Evolutionary conservation across 2,888 invertebrate genomes (phyloP).

Genomic region (Nysson spinosus): DNA sequence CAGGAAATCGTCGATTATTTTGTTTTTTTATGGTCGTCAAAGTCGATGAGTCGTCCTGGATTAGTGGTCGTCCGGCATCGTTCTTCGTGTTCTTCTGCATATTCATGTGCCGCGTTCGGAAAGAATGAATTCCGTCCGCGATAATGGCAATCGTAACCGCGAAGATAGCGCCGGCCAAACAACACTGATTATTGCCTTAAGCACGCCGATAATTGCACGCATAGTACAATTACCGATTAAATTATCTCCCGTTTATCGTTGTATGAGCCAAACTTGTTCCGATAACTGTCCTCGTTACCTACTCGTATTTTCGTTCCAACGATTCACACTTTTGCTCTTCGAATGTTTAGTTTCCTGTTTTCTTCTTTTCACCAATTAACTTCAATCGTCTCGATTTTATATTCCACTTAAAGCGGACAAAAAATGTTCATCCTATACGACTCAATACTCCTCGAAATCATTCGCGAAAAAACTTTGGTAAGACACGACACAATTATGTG

Average conservation of each 20-base stretch:
- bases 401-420: no score
- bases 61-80: neutral
- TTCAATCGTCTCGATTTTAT: no score
- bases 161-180: slow-evolving; percentile 9
- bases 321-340: neutral
- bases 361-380: no score
- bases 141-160: slow-evolving; percentile 6
- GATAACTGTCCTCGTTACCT: neutral
- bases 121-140: slow-evolving; percentile 10
- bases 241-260: neutral
- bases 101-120: neutral
- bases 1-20: no score
- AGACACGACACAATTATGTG: no score
- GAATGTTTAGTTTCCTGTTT: no score
- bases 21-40: no score
- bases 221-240: neutral
- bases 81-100: neutral
- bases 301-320: neutral
- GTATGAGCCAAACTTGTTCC: neutral
- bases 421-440: no score
- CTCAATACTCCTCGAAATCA: no score
- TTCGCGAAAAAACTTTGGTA: no score
- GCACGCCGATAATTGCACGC: neutral
- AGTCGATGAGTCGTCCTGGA: neutral
- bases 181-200: slow-evolving; percentile 14